Base-by-base conservation (phyloP, 2,888 invertebrate species). In the Criorhina ranunculi region DNA sequence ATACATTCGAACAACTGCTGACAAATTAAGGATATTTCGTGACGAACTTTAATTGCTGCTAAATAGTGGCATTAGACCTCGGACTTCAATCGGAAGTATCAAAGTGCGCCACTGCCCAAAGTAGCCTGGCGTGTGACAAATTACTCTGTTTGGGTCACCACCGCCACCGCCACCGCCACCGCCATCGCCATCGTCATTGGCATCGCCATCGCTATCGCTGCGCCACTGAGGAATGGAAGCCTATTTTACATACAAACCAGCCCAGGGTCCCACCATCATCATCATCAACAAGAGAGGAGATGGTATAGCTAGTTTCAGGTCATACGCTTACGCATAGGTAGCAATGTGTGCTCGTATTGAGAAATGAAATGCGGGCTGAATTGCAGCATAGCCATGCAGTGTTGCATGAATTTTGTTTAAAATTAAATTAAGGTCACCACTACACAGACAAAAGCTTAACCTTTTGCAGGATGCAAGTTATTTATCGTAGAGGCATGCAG, bases 11-110 rank as follows among this genome's bases (percentile, higher is more conserved):
- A 49, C 49, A 64, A 70, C 77, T 51, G 40, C 77, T 67, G 62
- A 67, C 82, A 83, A 83, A 83, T 83, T 67, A 62, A 73, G 72
- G 66, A 78, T 83, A 83, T 83, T 83, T 78, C 78, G 82, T 83
- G 82, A 83, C 73, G 67, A 78, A 73, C 78, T 83, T 78, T 78
- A 83, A 83, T 78, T 83, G 78, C 60, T 83, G 55, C 78, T 78
- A 72, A 83, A 83, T 77, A 67, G 82, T 46, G 66, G 37, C 44
- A 53, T 77, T 77, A 77, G 57, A 40, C 15, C 11, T 31, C 12
- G 44, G 46, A 29, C 24, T 55, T 55, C 6, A 24, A 53, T 9
- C 24, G 29, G 49, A 37, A 29, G 53, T 46, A 33, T 15, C 59
- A 69, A 59, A 64, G 40, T 29, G 24, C 31, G 4, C 5, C 24